Percentiles rank a stretch among this genome's conserved stretches.
These are phyloP conservation scores for Tetanocera ferruginea DNA, from an alignment of 2,888 invertebrate genomes.

Conservation along the genomic window DNA sequence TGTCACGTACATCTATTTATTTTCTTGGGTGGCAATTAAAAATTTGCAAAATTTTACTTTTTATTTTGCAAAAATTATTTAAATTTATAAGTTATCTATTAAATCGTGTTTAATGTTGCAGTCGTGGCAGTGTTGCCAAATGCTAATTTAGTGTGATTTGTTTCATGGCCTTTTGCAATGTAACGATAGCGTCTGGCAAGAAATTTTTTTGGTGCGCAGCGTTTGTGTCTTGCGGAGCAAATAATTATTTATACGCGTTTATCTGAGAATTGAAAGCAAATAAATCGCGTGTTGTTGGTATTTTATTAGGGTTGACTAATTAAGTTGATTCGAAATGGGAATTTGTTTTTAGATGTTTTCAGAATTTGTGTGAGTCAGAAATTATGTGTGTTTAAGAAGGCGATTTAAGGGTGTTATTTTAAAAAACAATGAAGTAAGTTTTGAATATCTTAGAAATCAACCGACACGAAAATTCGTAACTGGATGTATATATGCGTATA, in stretches of 20 bases:
- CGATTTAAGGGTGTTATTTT: no score
- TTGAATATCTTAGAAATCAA: no score
- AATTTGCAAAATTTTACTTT: not conserved
- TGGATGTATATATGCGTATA: no score
- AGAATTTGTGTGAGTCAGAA: conserved; percentile 38
- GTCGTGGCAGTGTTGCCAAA: conserved; percentile 2
- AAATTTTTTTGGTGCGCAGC: not conserved
- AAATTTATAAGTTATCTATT: not conserved
- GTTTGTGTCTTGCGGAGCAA: conserved; percentile 54
- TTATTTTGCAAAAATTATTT: not conserved
- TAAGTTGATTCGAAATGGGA: not conserved
- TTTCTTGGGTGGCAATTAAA: conserved; percentile 22
- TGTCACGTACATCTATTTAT: conserved; percentile 19
- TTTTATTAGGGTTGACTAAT: no score
- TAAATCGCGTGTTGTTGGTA: no score
- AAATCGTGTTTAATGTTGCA: not conserved
- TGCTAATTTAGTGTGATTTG: conserved; percentile 32
- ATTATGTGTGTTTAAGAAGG: no score
- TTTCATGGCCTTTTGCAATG: conserved; percentile 26
- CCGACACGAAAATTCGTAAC: no score
- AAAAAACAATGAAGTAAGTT: no score
- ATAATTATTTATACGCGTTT: conserved; percentile 58
- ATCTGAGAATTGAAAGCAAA: not conserved
- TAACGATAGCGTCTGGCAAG: not conserved
- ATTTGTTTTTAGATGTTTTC: conserved; percentile 42